A percentile compares a stretch with the other conserved stretches of the same genome.
Conservation (phyloP, 1,140 invertebrate species). For the Leptinotarsa defecta region DNA sequence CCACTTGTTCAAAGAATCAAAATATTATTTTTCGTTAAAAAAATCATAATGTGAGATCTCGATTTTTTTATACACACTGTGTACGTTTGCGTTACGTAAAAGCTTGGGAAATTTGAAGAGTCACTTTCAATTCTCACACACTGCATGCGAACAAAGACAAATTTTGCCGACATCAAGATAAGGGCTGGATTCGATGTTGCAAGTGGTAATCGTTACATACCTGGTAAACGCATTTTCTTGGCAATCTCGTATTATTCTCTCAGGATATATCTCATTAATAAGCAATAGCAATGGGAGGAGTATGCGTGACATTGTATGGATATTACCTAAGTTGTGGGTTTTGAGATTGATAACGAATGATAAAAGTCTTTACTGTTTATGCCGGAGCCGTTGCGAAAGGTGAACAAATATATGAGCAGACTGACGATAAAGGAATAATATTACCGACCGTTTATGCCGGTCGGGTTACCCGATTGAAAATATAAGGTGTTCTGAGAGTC, state of each 20-base stretch:
- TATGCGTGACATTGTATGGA: conserved; percentile 50
- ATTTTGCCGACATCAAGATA: background rate
- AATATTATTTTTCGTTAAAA: no score
- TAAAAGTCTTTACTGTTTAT: conserved; percentile 40
- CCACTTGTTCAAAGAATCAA: no score
- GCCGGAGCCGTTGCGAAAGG: conserved; percentile 33
- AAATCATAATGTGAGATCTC: no score
- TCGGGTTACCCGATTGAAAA: background rate
- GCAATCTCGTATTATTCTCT: conserved; percentile 34
- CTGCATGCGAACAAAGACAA: conserved; percentile 5
- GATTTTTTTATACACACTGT: no score
- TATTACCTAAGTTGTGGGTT: conserved; percentile 38
- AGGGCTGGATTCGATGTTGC: conserved; percentile 1
- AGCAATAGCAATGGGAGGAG: conserved; percentile 45
- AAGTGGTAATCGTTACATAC: conserved; percentile 38
- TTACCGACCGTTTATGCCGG: background rate
- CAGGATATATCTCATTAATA: conserved; percentile 46
- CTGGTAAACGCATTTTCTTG: conserved; percentile 39
- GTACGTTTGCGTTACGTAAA: background rate
- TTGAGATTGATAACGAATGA: conserved; percentile 46
- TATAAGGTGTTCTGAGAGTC: no score
- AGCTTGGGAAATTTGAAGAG: background rate
- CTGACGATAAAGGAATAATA: conserved; percentile 32
- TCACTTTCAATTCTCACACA: background rate
- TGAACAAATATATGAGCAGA: conserved; percentile 35